Percentiles rank a stretch among this genome's conserved stretches.
These are phyloP conservation scores for Drosophila cognata DNA, from an alignment of 2,888 invertebrate genomes.

Conservation along the genomic window DNA sequence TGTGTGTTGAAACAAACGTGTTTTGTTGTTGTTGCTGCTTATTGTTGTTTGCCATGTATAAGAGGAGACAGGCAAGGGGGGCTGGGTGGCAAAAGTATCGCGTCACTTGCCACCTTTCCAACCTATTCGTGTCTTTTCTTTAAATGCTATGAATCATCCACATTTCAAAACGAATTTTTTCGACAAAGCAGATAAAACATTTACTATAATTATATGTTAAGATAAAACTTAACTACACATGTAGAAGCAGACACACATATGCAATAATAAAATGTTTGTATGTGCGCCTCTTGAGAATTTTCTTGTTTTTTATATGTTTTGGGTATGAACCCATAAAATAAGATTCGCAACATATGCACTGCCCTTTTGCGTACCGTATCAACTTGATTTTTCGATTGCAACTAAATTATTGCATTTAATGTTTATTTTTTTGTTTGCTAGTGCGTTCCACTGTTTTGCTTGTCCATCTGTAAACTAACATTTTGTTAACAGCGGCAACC, in stretches of 20 bases:
- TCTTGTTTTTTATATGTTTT: neutral
- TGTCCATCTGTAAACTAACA: constrained; percentile 25
- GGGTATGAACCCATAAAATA: neutral
- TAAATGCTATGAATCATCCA: constrained; percentile 42
- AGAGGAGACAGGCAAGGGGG: constrained; percentile 10
- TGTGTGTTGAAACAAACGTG: constrained; percentile 17
- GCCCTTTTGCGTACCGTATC: constrained; percentile 38
- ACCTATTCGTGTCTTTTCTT: constrained; percentile 21
- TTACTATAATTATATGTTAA: constrained; percentile 12
- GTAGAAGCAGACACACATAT: neutral
- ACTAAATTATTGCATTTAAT: constrained; percentile 46
- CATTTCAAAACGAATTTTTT: constrained; percentile 13
- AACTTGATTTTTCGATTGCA: constrained; percentile 19
- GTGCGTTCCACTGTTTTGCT: constrained; percentile 20
- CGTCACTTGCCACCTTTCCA: constrained; percentile 56
- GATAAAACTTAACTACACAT: constrained; percentile 5
- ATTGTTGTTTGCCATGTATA: constrained; percentile 13
- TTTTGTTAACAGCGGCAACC: neutral
- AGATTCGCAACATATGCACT: constrained; percentile 39
- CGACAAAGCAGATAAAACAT: constrained; percentile 4
- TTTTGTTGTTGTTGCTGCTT: constrained; percentile 19
- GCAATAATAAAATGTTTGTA: constrained; percentile 1
- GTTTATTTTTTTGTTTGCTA: constrained; percentile 26
- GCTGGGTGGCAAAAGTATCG: constrained; percentile 28
- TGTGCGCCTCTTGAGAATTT: neutral